Conservation (phyloP, 1,140 invertebrate genomes). For the Megathymus violae region DNA sequence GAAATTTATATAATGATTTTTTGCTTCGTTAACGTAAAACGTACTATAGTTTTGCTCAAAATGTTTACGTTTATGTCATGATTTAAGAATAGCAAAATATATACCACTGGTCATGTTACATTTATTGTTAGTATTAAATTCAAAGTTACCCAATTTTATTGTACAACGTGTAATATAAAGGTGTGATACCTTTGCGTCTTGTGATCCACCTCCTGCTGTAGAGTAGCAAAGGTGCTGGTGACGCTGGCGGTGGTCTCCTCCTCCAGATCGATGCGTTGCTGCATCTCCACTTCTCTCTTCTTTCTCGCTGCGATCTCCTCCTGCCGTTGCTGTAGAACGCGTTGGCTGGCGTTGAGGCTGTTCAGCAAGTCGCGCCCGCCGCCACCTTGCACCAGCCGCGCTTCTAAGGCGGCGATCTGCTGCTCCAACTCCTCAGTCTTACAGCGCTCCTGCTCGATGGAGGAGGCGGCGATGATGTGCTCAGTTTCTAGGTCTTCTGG, state of each 20-base stretch:
- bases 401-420: slow-evolving; percentile 89
- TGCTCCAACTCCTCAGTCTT: slow-evolving; percentile 80
- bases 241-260: slow-evolving; percentile 95
- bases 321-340: slow-evolving; percentile 91
- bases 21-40: too few relatives aligned
- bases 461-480: slow-evolving; percentile 82
- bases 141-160: too few relatives aligned
- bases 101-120: too few relatives aligned
- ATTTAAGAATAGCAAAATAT: too few relatives aligned
- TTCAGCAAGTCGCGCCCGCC: slow-evolving; percentile 92
- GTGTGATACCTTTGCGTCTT: slow-evolving; percentile 93
- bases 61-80: too few relatives aligned
- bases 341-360: slow-evolving; percentile 95
- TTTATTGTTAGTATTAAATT: too few relatives aligned
- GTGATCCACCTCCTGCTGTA: slow-evolving; percentile 96
- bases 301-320: slow-evolving; percentile 94
- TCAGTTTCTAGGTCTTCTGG: slow-evolving; percentile 80
- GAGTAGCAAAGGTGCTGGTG: slow-evolving; percentile 91
- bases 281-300: slow-evolving; percentile 88
- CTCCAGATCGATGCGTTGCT: slow-evolving; percentile 93
- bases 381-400: slow-evolving; percentile 92
- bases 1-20: too few relatives aligned
- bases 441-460: slow-evolving; percentile 84
- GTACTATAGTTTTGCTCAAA: too few relatives aligned
- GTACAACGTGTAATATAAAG: too few relatives aligned